A percentile compares a stretch with the other conserved stretches of the same genome.
Conservation (phyloP, 1,140 invertebrate genomes). For the Drosophila oshimai region DNA sequence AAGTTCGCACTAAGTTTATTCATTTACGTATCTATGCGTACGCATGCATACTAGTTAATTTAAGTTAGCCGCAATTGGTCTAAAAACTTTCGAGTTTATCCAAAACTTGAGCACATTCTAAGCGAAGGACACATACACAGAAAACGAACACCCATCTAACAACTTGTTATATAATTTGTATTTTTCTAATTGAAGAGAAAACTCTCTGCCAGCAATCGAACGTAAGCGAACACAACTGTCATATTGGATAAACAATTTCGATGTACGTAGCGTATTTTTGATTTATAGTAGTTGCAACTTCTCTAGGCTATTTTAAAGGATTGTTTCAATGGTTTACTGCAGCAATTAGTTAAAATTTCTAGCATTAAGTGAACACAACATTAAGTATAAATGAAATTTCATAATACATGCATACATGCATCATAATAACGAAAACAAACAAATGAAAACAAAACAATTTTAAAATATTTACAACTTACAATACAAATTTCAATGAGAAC, state of each 20-base stretch:
- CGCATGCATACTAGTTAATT: constrained; percentile 54
- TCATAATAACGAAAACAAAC: constrained; percentile 43
- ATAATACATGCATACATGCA: constrained; percentile 40
- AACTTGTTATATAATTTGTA: constrained; percentile 72
- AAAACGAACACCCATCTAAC: constrained; percentile 36
- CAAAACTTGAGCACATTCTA: constrained; percentile 62
- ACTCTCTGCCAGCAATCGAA: constrained; percentile 60
- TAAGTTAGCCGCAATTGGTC: constrained; percentile 74
- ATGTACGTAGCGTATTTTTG: constrained; percentile 69
- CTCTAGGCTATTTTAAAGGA: constrained; percentile 72
- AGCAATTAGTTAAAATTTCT: constrained; percentile 78
- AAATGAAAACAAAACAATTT: constrained; percentile 55
- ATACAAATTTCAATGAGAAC: constrained; percentile 76
- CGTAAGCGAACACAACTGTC: constrained; percentile 77
- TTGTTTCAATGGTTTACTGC: constrained; percentile 73
- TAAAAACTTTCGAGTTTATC: constrained; percentile 44
- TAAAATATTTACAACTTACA: constrained; percentile 78
- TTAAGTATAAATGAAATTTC: constrained; percentile 68
- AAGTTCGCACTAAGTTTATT: constrained; percentile 40
- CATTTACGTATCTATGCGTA: constrained; percentile 22
- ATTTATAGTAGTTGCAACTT: constrained; percentile 76
- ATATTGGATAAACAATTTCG: constrained; percentile 74
- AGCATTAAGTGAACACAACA: constrained; percentile 58
- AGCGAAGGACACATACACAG: constrained; percentile 37
- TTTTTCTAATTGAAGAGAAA: constrained; percentile 55